Evolutionary conservation across 30 jellyfish, hydroid and myxozoan species (phyloP).

Genomic region (Aurelia sp.): DNA sequence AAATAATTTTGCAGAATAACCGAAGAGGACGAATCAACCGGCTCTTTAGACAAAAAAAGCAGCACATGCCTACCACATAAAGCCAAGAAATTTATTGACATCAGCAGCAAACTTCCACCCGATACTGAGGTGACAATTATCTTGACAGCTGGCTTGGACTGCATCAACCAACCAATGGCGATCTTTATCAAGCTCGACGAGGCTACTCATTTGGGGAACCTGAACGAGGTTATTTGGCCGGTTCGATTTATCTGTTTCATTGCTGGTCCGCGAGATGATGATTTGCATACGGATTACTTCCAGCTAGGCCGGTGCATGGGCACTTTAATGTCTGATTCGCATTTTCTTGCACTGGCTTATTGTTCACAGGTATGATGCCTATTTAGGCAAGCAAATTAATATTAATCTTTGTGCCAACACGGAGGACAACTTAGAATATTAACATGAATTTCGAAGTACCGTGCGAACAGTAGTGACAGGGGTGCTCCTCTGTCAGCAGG

Average conservation of each 20-base stretch:
- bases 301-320: slow-evolving; percentile 81
- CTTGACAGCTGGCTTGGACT: slow-evolving; percentile 67
- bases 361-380: slow-evolving; percentile 52
- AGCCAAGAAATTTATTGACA: slow-evolving; percentile 7
- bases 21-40: slow-evolving; percentile 5
- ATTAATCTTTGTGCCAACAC: neutral
- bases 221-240: slow-evolving; percentile 74
- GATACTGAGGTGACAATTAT: slow-evolving; percentile 75
- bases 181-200: slow-evolving; percentile 58
- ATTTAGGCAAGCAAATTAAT: no score
- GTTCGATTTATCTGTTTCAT: slow-evolving; percentile 70
- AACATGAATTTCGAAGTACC: no score
- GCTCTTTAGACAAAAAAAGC: neutral
- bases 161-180: slow-evolving; percentile 57
- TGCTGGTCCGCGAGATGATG: slow-evolving; percentile 64
- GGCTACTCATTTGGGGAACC: slow-evolving; percentile 39
- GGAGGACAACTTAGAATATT: neutral
- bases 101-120: slow-evolving; percentile 47
- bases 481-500: no score
- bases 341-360: slow-evolving; percentile 60
- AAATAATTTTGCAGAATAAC: neutral
- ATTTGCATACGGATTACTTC: slow-evolving; percentile 27
- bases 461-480: no score
- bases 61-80: no score
- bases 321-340: slow-evolving; percentile 63